Evolutionary conservation across 2,113 vertebrate genomes (phyloP).

Genomic region (Ailuropoda melanoleuca): DNA sequence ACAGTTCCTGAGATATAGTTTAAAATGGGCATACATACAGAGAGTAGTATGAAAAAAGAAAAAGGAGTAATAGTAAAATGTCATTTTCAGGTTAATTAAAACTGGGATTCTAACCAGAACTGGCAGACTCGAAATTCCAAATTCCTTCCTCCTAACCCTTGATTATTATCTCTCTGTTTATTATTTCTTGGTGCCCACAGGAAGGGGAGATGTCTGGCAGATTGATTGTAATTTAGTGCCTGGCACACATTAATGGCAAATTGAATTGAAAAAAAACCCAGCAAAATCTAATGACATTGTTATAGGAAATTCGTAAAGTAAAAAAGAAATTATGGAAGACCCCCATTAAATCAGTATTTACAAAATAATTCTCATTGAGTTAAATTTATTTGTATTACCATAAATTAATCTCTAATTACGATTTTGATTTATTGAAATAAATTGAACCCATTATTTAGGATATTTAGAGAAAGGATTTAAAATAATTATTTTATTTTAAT

Average conservation of each 20-base stretch:
- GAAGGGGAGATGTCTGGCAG: neutral
- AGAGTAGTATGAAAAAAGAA: neutral
- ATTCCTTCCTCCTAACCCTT: neutral
- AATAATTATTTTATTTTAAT: constrained; percentile 48
- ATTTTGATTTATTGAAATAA: constrained; percentile 6
- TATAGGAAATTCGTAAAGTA: constrained; percentile 13
- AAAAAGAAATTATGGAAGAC: neutral
- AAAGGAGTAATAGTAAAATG: neutral
- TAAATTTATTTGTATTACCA: neutral
- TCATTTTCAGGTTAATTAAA: neutral
- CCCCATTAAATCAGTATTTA: neutral
- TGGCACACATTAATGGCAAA: neutral
- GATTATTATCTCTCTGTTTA: neutral
- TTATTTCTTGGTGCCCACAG: neutral
- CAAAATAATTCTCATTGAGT: neutral
- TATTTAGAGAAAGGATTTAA: constrained; percentile 20
- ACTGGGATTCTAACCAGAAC: neutral
- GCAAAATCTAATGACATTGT: neutral
- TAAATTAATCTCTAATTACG: neutral
- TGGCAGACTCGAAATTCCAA: neutral
- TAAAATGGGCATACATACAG: neutral
- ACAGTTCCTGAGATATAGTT: neutral
- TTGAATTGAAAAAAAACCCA: neutral
- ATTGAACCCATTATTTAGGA: neutral
- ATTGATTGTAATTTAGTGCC: neutral